Percentiles rank a stretch among this genome's conserved stretches.
Evolutionary conservation across 2,797 vertebrate species (phyloP).

Genomic region (Salmo trutta): DNA sequence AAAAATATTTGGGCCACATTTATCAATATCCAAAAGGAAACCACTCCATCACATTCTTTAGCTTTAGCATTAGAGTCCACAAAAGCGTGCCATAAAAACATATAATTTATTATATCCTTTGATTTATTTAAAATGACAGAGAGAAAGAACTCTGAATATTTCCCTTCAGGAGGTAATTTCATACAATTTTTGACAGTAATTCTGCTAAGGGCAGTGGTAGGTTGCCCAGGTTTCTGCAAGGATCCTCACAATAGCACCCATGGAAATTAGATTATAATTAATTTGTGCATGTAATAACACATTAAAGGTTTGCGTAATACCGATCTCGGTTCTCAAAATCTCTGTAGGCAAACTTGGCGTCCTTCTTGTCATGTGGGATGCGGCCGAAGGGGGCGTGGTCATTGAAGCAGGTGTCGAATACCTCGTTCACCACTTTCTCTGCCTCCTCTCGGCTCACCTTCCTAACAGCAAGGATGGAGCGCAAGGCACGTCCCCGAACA

Average conservation of each 20-base stretch:
- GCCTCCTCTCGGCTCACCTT: constrained; percentile 84
- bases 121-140: constrained; percentile 7
- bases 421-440: constrained; percentile 88
- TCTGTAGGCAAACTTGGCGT: constrained; percentile 85
- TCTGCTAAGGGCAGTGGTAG: neutral
- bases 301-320: constrained; percentile 87
- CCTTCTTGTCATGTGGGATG: constrained; percentile 85
- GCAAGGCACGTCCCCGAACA: constrained; percentile 86
- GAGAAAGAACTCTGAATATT: constrained; percentile 10
- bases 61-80: constrained; percentile 27
- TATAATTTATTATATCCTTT: neutral
- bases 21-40: constrained; percentile 21
- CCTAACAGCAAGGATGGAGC: constrained; percentile 92
- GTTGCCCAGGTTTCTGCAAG: constrained; percentile 9
- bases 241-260: constrained; percentile 27
- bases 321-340: constrained; percentile 87
- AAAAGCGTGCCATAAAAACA: constrained; percentile 33
- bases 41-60: constrained; percentile 21
- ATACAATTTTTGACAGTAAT: constrained; percentile 10
- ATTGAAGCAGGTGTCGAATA: constrained; percentile 92
- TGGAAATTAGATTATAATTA: neutral
- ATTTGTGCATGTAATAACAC: neutral
- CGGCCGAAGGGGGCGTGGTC: constrained; percentile 93
- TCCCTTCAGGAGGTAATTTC: constrained; percentile 29
- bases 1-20: neutral